Conservation (phyloP, 2,797 vertebrate species). For the Pantherophis vulpinus region DNA sequence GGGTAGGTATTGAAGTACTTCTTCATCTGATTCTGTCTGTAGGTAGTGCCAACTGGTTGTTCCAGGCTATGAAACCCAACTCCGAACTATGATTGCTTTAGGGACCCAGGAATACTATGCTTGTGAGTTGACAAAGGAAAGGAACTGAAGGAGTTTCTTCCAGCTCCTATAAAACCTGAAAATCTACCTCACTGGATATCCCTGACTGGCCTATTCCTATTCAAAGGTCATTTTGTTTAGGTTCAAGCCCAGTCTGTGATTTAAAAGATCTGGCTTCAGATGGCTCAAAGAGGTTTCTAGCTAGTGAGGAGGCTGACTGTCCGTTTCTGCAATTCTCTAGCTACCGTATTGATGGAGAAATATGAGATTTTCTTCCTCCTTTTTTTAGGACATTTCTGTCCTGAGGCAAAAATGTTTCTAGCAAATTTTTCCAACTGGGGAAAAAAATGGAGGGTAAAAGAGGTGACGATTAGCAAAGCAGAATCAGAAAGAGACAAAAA, state of each 20-base stretch:
- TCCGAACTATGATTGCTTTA: not conserved
- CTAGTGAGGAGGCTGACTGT: not conserved
- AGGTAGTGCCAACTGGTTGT: not conserved
- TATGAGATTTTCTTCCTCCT: not conserved
- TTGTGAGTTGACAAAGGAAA: not conserved
- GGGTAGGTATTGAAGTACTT: not conserved
- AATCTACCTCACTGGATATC: not conserved
- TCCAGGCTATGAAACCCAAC: not conserved
- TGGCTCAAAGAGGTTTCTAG: not conserved
- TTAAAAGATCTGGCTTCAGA: not conserved
- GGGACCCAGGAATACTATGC: not conserved
- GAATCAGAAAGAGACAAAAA: not conserved
- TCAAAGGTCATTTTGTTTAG: not conserved
- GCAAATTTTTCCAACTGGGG: not conserved
- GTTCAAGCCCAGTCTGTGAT: not conserved
- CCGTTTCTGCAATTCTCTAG: not conserved
- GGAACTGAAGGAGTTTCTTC: not conserved
- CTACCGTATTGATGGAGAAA: not conserved
- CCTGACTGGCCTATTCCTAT: not conserved
- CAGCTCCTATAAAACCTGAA: not conserved
- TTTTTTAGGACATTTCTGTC: not conserved
- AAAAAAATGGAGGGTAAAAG: not conserved
- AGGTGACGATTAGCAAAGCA: not conserved
- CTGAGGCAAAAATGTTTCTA: not conserved
- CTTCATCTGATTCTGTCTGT: not conserved